These are phyloP conservation scores for Heliconius himera DNA, from an alignment of 1,140 invertebrate species.

Conservation along the genomic window DNA sequence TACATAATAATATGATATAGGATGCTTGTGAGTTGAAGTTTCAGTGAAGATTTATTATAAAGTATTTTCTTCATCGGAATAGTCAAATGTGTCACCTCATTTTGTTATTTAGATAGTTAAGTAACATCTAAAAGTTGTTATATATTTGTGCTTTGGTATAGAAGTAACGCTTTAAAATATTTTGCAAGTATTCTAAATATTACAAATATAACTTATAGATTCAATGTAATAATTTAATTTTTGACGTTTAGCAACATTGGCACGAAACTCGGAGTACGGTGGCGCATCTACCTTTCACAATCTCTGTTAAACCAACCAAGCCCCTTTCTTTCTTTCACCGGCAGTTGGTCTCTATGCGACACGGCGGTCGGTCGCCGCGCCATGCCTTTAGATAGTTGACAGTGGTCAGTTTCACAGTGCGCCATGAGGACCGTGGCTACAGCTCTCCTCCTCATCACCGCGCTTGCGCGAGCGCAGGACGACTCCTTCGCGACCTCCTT, in stretches of 20 bases:
- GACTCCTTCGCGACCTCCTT: constrained; percentile 90
- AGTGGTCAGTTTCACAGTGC: constrained; percentile 48
- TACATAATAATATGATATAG: too few relatives aligned
- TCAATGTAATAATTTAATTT: too few relatives aligned
- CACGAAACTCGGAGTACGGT: not conserved
- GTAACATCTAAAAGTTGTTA: too few relatives aligned
- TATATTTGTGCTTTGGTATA: too few relatives aligned
- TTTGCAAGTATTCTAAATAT: too few relatives aligned
- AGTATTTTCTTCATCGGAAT: too few relatives aligned
- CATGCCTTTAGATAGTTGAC: constrained; percentile 40
- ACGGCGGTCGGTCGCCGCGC: constrained; percentile 42
- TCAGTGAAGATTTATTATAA: too few relatives aligned
- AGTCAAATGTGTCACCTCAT: too few relatives aligned
- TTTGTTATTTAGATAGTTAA: too few relatives aligned
- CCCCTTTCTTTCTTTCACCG: constrained; percentile 43
- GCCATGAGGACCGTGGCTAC: constrained; percentile 50
- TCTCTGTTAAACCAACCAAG: constrained; percentile 19
- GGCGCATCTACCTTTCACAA: constrained; percentile 34
- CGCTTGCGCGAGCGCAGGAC: constrained; percentile 81
- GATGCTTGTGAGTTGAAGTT: too few relatives aligned
- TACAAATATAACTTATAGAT: too few relatives aligned
- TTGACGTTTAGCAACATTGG: not conserved
- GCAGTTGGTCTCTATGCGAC: constrained; percentile 36
- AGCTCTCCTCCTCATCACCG: constrained; percentile 47
- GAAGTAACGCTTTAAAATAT: too few relatives aligned